Evolutionary conservation across 2,888 invertebrate genomes (phyloP), one percentile per base, ranked within the genome.

Genomic region (Cyrtodaria siliqua): DNA sequence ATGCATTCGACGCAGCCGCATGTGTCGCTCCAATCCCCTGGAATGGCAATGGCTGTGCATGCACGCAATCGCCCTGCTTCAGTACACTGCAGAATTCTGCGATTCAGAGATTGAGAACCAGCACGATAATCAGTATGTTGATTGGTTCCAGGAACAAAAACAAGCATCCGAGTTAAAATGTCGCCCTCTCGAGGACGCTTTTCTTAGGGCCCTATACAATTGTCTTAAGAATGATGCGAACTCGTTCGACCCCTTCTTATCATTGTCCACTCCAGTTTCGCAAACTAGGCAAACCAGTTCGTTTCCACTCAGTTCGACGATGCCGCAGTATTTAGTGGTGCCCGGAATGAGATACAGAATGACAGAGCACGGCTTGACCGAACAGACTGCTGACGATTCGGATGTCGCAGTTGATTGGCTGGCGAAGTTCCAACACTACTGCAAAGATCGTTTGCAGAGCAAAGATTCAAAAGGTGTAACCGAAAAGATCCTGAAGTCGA

Each of bases 11-110:
- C 82, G 86, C 20, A 87, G 87, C 69, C 75, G 88, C 12, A 85
- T 87, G 73, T 87, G 87, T 53, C 83, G 89, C 1, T 87, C 88
- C 56, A 90, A 87, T 70, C 89, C 89, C 0, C 77, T 90, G 63
- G 89, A 90, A 64, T 89, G 89, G 88, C 88, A 90, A 64, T 89
- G 90, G 88, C 71, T 91, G 49, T 89, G 89, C 67, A 86, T 90
- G 75, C 91, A 90, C 64, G 87, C 89, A 6, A 89, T 89, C 8
- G 87, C 89, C 2, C 66, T 90, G 20, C 84, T 91, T 18, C 87
- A 88, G 52, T 87, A 89, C 56, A 89, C 87, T 2, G 79, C 86
- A 12, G 89, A 90, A 56, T 78, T 88, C 38, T 90, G 90, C 70
- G 83, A 85, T 4, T 80, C 86, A 9, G 89, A 86, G 68, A 70